Evolutionary conservation across 2,888 invertebrate species (phyloP).

Genomic region (Ochropleura plecta): DNA sequence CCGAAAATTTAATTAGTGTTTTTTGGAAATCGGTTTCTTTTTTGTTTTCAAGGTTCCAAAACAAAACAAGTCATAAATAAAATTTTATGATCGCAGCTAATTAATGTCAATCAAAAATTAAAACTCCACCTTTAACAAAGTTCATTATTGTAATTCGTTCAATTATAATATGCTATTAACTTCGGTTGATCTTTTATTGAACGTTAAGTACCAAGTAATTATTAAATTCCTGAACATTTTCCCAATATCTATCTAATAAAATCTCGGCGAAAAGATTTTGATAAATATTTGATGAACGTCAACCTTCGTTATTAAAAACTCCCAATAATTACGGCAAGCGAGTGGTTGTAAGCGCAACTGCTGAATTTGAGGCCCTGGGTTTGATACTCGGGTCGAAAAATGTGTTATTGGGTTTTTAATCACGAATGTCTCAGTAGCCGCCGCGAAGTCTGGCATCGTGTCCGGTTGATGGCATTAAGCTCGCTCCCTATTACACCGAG

Average conservation of each 20-base stretch:
- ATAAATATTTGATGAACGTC: slow-evolving; percentile 22
- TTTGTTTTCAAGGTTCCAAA: background rate
- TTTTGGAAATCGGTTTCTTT: background rate
- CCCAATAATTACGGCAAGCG: background rate
- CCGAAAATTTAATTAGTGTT: too few species aligned
- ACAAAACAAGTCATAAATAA: background rate
- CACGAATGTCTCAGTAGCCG: too few species aligned
- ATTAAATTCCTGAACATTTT: slow-evolving; percentile 13
- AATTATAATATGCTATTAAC: slow-evolving; percentile 35
- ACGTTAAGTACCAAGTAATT: slow-evolving; percentile 11
- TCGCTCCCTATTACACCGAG: too few species aligned
- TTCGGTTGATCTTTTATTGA: background rate
- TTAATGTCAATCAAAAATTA: background rate
- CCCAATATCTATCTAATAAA: slow-evolving; percentile 23
- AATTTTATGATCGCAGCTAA: background rate
- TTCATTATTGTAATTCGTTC: slow-evolving; percentile 28
- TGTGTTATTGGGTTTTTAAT: too few species aligned
- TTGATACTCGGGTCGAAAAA: too few species aligned
- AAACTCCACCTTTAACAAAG: background rate
- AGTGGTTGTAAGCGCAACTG: too few species aligned
- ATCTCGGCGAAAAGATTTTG: background rate
- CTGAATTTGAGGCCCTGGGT: too few species aligned
- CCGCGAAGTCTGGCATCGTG: too few species aligned
- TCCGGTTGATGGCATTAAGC: too few species aligned
- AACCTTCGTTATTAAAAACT: background rate